These are phyloP conservation scores for Tinamus major DNA, from an alignment of 2,797 vertebrate species.

Conservation along the genomic window DNA sequence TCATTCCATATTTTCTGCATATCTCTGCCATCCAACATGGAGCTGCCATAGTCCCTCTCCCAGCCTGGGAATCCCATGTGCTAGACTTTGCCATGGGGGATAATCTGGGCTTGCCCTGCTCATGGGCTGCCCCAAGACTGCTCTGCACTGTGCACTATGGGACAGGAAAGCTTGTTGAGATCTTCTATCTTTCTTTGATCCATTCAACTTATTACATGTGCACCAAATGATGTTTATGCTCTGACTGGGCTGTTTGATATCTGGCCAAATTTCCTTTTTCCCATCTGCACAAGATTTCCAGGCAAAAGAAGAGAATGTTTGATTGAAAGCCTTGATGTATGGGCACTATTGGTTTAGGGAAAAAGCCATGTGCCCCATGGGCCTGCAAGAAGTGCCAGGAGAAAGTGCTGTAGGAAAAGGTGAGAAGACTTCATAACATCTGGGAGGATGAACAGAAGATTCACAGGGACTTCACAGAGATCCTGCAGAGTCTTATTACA, in stretches of 20 bases:
- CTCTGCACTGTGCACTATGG: background rate
- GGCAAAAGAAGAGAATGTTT: background rate
- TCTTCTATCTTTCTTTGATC: background rate
- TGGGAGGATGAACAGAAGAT: background rate
- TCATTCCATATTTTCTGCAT: too few species aligned
- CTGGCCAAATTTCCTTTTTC: background rate
- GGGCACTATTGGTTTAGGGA: background rate
- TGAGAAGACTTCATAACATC: background rate
- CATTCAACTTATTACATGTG: background rate
- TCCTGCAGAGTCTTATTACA: background rate
- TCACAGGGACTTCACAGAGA: background rate
- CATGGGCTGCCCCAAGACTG: background rate
- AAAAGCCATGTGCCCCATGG: background rate
- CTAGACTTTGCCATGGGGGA: background rate
- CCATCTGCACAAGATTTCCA: background rate
- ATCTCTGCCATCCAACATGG: background rate
- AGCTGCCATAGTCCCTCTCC: background rate
- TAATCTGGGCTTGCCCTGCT: background rate
- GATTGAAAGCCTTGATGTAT: background rate
- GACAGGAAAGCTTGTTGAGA: background rate
- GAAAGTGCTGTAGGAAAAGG: background rate
- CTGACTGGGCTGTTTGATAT: background rate
- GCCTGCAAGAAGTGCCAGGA: background rate
- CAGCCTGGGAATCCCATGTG: background rate
- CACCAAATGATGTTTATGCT: background rate